Evolutionary conservation across 2,113 vertebrate genomes (phyloP), one percentile per base, ranked within the genome.

Genomic region (Atherinomorus stipes): DNA sequence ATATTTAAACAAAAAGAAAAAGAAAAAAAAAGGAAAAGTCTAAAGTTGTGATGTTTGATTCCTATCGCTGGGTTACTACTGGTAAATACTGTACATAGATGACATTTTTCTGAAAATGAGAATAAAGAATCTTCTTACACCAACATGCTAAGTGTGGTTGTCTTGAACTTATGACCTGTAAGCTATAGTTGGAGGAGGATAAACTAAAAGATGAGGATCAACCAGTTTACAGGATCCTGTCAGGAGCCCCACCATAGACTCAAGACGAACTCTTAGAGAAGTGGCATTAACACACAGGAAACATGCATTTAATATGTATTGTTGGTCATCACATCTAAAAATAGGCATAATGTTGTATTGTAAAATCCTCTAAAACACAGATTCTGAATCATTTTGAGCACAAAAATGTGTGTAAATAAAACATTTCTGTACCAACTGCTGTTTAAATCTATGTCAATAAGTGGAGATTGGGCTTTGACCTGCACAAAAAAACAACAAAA

Each of bases 401-500:
- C 1, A 57, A 31, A 65, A 44, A 28, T 7, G 4, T 22, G 28
- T 12, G 8, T 12, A 37, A 56, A 61, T 8, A 53, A 28, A 42
- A 23, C 49, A 16, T 42, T 28, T 77, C 28, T 58, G 64, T 66
- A 81, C 81, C 47, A 82, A 77, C 47, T 57, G 54, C 59, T 65
- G 76, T 69, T 60, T 23, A 66, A 61, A 50, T 84, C 57, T 47
- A 60, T 34, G 64, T 73, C 72, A 87, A 22, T 28, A 19, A 61
- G 52, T 57, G 6, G n/a, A 38, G 50, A 76, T 65, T 78, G 62
- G 74, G 78, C 76, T 61, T 67, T 38, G 62, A 76, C 79, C 84
- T 67, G 82, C 74, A 70, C 68, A 64, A 73, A 67, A 40, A 70
- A 2, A 61, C 61, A 81, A 81, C 62, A 80, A 85, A 82, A 72